phyloP scores from a whole-genome alignment of 2,888 invertebrate genomes.

The Eilema griseolum region DNA sequence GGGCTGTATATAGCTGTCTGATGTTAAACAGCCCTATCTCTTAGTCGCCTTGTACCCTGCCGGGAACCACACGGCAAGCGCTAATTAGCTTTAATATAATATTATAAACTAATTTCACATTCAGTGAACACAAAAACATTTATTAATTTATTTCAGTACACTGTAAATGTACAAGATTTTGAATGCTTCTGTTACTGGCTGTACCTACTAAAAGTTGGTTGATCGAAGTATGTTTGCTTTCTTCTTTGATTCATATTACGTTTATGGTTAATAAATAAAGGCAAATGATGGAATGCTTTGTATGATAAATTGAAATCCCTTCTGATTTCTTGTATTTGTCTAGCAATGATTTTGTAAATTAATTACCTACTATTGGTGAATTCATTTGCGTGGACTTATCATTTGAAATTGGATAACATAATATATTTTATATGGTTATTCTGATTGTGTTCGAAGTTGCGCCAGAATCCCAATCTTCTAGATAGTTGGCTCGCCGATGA shows the following conservation, averaged over 20 bases:
- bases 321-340: constrained; percentile 58
- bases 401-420: no score
- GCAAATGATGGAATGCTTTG: constrained; percentile 67
- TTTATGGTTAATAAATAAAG: constrained; percentile 55
- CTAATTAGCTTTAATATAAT: no score
- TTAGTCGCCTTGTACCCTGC: no score
- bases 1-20: no score
- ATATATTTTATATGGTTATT: no score
- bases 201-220: constrained; percentile 12
- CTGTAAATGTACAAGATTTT: neutral
- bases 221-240: constrained; percentile 24
- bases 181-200: neutral
- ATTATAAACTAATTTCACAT: no score
- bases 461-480: no score
- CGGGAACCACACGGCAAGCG: no score
- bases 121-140: neutral
- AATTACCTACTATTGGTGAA: neutral
- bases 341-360: neutral
- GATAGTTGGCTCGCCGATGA: no score
- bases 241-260: constrained; percentile 40
- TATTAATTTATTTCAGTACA: neutral
- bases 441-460: no score
- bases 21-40: no score
- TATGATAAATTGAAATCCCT: constrained; percentile 69
- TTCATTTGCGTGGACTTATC: neutral